These are phyloP conservation scores for Ditylenchus weischeri DNA, from an alignment of 2,888 invertebrate genomes.

Conservation along the genomic window DNA sequence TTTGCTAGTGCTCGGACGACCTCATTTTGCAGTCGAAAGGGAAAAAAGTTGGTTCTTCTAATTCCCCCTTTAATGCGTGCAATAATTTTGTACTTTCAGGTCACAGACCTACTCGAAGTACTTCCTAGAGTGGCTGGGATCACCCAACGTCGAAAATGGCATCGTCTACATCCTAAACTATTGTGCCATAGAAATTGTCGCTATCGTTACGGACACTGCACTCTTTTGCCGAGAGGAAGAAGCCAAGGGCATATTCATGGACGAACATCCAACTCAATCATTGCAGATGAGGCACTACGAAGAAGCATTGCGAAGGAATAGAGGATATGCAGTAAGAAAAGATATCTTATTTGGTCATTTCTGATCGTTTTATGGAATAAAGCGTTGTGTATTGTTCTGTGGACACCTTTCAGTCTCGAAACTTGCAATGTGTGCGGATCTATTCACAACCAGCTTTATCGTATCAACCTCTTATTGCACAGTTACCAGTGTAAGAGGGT, in stretches of 20 bases:
- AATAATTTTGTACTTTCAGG: background rate
- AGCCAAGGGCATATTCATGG: constrained; percentile 9
- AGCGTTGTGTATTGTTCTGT: no score
- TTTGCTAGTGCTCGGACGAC: constrained; percentile 25
- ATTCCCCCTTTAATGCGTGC: background rate
- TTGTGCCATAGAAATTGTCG: constrained; percentile 34
- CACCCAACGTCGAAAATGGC: constrained; percentile 22
- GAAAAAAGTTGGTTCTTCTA: constrained; percentile 18
- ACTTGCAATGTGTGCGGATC: no score
- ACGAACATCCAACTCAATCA: constrained; percentile 11
- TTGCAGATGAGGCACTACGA: constrained; percentile 23
- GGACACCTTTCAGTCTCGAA: no score
- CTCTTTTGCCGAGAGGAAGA: constrained; percentile 23
- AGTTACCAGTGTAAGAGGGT: no score
- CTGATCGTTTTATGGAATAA: background rate
- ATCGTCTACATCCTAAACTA: constrained; percentile 28
- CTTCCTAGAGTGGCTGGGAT: constrained; percentile 26
- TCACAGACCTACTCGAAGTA: constrained; percentile 14
- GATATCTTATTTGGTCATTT: constrained; percentile 28
- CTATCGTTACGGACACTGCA: constrained; percentile 29
- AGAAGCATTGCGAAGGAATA: constrained; percentile 23
- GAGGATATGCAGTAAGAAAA: constrained; percentile 20
- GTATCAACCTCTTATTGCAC: no score
- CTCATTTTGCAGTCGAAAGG: constrained; percentile 22
- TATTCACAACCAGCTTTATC: no score